phyloP scores from a whole-genome alignment of 1,140 invertebrate genomes.

The Caenorhabditis latens region DNA sequence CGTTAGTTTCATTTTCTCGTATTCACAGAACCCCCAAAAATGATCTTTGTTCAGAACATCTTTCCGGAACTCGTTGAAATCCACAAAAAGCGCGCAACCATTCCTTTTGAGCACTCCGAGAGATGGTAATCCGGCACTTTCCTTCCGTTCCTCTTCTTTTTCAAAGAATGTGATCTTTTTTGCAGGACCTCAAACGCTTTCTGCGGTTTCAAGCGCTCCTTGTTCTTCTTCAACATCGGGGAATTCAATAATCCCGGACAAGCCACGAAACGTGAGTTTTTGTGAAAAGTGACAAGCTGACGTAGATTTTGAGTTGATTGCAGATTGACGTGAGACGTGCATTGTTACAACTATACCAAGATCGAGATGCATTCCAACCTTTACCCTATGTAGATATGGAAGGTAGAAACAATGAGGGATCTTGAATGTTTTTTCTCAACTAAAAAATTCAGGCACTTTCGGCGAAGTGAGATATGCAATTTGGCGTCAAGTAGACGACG shows the following conservation, averaged over 20 bases:
- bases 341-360: slow-evolving; percentile 73
- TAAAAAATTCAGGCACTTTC: slow-evolving; percentile 68
- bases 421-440: neutral
- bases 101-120: slow-evolving; percentile 59
- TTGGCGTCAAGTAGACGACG: slow-evolving; percentile 72
- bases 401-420: slow-evolving; percentile 21
- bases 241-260: slow-evolving; percentile 48
- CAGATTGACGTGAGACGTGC: slow-evolving; percentile 72
- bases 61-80: slow-evolving; percentile 43
- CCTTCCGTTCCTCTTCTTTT: neutral
- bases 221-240: slow-evolving; percentile 39
- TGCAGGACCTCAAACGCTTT: slow-evolving; percentile 35
- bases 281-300: slow-evolving; percentile 47
- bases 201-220: slow-evolving; percentile 44
- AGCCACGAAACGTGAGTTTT: slow-evolving; percentile 42
- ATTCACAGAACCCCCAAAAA: neutral
- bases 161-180: neutral
- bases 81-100: slow-evolving; percentile 55
- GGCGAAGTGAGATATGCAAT: slow-evolving; percentile 75
- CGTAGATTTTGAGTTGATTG: slow-evolving; percentile 31
- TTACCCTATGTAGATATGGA: slow-evolving; percentile 70
- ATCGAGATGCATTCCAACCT: slow-evolving; percentile 71
- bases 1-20: slow-evolving; percentile 32
- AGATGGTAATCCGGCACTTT: slow-evolving; percentile 46
- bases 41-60: slow-evolving; percentile 40